A percentile compares a stretch with the other conserved stretches of the same genome.
Conservation (phyloP, 2,797 vertebrate genomes). For the Tragelaphus eurycerus region DNA sequence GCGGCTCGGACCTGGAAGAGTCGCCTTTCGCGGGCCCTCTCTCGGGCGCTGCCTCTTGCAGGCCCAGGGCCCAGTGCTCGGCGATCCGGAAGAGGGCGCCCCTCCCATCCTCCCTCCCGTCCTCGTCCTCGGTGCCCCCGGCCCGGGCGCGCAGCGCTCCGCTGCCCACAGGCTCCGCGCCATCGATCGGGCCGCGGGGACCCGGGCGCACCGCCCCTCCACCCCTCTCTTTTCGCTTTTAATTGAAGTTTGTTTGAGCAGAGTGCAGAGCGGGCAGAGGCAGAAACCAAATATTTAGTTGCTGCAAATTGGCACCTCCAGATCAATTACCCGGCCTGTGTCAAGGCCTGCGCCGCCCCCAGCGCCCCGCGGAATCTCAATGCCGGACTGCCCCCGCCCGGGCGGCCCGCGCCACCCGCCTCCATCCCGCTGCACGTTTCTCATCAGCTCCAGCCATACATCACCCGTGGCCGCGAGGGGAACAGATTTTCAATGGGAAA, state of each 20-base stretch:
- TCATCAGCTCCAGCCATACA: conserved; percentile 75
- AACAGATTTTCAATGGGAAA: conserved; percentile 72
- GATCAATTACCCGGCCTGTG: conserved; percentile 77
- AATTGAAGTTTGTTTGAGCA: conserved; percentile 81
- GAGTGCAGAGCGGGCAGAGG: conserved; percentile 58
- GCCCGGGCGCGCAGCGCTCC: neutral
- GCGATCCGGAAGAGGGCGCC: conserved; percentile 6
- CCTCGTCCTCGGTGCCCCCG: neutral
- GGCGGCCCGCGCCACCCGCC: conserved; percentile 11
- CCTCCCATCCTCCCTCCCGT: neutral
- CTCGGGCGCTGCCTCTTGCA: neutral
- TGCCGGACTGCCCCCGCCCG: neutral
- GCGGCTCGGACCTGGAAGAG: neutral
- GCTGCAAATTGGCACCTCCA: conserved; percentile 80
- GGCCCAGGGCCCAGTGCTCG: neutral
- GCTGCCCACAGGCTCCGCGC: neutral
- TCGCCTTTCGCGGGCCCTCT: neutral
- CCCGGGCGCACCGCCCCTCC: neutral
- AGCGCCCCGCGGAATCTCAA: conserved; percentile 53
- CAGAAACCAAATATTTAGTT: conserved; percentile 83
- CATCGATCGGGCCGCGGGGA: conserved; percentile 55
- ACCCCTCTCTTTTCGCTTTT: conserved; percentile 59
- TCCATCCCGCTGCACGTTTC: conserved; percentile 66
- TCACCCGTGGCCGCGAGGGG: conserved; percentile 65
- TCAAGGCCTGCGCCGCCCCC: conserved; percentile 55